Base-by-base conservation (phyloP, 2,888 invertebrate species). In the Stictocephala bisonia region DNA sequence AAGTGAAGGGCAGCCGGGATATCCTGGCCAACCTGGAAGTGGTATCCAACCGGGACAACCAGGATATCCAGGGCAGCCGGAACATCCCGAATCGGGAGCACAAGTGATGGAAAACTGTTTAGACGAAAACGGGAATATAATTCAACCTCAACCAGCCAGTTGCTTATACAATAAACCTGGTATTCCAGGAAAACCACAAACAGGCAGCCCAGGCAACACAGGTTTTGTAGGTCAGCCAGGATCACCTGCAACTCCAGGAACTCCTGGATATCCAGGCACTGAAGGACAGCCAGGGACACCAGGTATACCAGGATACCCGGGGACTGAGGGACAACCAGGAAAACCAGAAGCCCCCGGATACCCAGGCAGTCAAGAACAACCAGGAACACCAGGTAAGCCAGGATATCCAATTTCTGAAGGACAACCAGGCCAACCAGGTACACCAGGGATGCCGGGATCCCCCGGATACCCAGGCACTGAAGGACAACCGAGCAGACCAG, bases 71-170 rank as follows among this genome's bases (percentile, higher is more conserved):
- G 66, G 72, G 18, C 31, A 72, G 26, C 58, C 40, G 22, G 83
- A 83, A 51, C 80, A 81, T 6, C 81, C 83, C 0, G 83, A 82
- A 2, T 76, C 70, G 80, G 88, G 88, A 73, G 88, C 89, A 81
- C 87, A 85, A 78, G 86, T 88, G 24, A 89, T 89, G 82, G 88
- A 74, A 40, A 85, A 85, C 64, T 80, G 80, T 44, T n/a, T n/a
- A n/a, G n/a, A n/a, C n/a, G n/a, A n/a, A n/a, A n/a, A n/a, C n/a
- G n/a, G n/a, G n/a, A n/a, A n/a, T n/a, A n/a, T n/a, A n/a, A n/a
- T n/a, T n/a, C n/a, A n/a, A n/a, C n/a, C n/a, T n/a, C n/a, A n/a
- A n/a, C n/a, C n/a, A n/a, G n/a, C n/a, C n/a, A n/a, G n/a, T n/a
- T n/a, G n/a, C n/a, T n/a, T n/a, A n/a, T n/a, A n/a, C n/a, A n/a